A percentile compares a stretch with the other conserved stretches of the same genome.
These are phyloP conservation scores for Lathronympha strigana DNA, from an alignment of 2,888 invertebrate genomes.

Conservation along the genomic window DNA sequence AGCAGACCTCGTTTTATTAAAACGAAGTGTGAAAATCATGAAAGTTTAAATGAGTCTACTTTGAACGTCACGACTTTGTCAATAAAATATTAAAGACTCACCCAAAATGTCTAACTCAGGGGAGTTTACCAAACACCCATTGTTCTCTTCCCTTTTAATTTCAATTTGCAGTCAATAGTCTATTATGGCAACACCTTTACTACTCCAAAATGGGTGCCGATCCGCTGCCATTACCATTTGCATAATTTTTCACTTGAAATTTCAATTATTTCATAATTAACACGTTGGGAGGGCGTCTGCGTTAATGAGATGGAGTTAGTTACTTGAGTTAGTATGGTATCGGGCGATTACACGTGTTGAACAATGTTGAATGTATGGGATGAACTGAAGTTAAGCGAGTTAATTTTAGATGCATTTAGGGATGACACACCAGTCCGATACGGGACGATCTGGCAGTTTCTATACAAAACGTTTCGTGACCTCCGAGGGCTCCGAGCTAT, in stretches of 20 bases:
- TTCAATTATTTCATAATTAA: slow-evolving; percentile 47
- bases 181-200: slow-evolving; percentile 34
- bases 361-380: neutral
- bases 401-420: no score
- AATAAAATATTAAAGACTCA: slow-evolving; percentile 5
- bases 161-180: slow-evolving; percentile 39
- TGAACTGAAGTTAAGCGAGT: no score
- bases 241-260: slow-evolving; percentile 52
- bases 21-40: no score
- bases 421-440: no score
- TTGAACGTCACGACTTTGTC: no score
- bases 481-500: no score
- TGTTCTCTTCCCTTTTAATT: slow-evolving; percentile 22
- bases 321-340: neutral
- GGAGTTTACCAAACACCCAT: slow-evolving; percentile 8
- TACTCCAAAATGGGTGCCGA: slow-evolving; percentile 31
- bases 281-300: slow-evolving; percentile 6
- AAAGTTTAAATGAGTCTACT: no score
- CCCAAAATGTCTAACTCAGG: neutral
- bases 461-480: no score
- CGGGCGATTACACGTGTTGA: neutral
- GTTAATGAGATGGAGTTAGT: slow-evolving; percentile 1
- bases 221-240: slow-evolving; percentile 48
- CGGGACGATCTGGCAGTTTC: no score
- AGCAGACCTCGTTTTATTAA: no score